Evolutionary conservation across 2,797 vertebrate genomes (phyloP).

Genomic region (Chelonia mydas): DNA sequence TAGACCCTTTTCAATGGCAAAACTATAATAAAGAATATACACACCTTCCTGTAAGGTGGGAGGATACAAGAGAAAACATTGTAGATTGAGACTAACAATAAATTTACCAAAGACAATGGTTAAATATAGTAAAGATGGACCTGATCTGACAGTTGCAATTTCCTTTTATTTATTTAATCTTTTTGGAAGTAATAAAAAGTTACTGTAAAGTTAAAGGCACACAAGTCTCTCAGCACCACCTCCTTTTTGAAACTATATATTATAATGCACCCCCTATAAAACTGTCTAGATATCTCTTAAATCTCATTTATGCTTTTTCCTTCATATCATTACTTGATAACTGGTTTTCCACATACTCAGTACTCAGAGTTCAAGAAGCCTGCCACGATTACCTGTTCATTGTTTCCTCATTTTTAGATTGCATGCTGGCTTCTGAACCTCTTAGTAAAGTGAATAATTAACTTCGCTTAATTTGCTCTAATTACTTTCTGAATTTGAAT

Average conservation of each 20-base stretch:
- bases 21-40: neutral
- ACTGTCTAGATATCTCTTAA: conserved; percentile 55
- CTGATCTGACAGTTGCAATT: neutral
- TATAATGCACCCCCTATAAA: conserved; percentile 45
- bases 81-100: neutral
- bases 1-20: neutral
- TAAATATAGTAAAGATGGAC: neutral
- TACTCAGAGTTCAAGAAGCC: neutral
- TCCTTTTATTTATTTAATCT: neutral
- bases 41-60: neutral
- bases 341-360: conserved; percentile 53
- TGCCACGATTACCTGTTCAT: conserved; percentile 35
- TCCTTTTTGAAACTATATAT: conserved; percentile 40
- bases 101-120: conserved; percentile 6
- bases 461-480: neutral
- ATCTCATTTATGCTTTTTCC: conserved; percentile 60
- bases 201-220: conserved; percentile 30
- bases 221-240: conserved; percentile 27
- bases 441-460: conserved; percentile 18
- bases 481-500: neutral
- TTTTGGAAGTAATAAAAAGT: conserved; percentile 6
- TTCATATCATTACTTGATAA: conserved; percentile 54
- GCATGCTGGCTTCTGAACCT: neutral
- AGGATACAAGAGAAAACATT: neutral
- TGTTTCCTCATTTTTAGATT: conserved; percentile 29